phyloP scores from a whole-genome alignment of 1,140 invertebrate species.

The Rhagoletis zephyria region DNA sequence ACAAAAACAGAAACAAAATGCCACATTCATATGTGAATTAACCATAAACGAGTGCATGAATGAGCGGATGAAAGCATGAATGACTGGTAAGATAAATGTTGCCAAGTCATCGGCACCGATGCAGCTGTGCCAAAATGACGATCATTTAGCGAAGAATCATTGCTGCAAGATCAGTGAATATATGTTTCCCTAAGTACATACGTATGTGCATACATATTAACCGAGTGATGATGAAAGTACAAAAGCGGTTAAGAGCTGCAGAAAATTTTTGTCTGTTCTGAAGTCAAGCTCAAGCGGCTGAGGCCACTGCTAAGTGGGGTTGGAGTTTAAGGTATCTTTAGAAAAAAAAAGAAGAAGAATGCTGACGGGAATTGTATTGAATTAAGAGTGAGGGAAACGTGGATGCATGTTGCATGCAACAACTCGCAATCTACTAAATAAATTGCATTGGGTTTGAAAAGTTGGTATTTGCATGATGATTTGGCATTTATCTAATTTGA shows the following conservation, averaged over 20 bases:
- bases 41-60: neutral
- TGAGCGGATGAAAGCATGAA: slow-evolving; percentile 7
- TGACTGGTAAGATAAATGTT: slow-evolving; percentile 12
- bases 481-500: slow-evolving; percentile 14
- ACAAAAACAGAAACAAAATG: slow-evolving; percentile 1
- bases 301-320: no score
- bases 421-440: neutral
- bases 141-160: slow-evolving; percentile 10
- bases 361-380: neutral
- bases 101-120: neutral
- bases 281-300: no score
- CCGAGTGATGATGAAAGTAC: no score
- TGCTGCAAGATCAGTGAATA: neutral
- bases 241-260: neutral
- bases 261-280: neutral
- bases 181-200: neutral
- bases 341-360: neutral
- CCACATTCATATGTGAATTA: neutral
- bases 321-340: neutral
- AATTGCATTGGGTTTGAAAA: neutral
- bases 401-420: neutral
- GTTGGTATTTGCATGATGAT: neutral
- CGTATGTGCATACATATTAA: neutral
- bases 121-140: slow-evolving; percentile 11
- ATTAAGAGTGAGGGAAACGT: neutral